Evolutionary conservation across 92 coral and sea anemone species (phyloP), one percentile per base, ranked within the genome.

Genomic region (Meandrina meandrites): DNA sequence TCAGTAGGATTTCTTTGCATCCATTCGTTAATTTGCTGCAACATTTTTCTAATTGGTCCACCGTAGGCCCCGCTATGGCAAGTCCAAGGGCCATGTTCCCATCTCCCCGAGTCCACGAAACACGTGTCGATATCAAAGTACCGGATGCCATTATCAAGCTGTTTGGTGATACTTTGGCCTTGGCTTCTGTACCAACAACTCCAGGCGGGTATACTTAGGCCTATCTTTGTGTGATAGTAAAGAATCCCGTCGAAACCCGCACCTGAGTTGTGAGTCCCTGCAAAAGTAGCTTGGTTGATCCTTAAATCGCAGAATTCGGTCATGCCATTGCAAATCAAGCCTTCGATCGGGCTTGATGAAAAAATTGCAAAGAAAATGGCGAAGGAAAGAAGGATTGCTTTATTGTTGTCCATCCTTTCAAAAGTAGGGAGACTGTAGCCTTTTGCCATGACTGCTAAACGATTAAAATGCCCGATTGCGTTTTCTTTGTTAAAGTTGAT

Each of bases 101-200:
- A 90, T 28, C 67, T 48, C 1, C 81, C 54, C 19, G 51, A 36
- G 16, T 78, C 84, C 54, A 82, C 91, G 72, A 70, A 90, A 50
- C 91, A 92, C 30, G 95, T 92, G 87, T 92, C 95, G 6, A 92
- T 87, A 74, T 92, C 95, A 58, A 92, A 79, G 78, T 92, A 92
- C 15, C 95, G 88, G 76, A 92, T 87, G 19, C 95, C 95, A 36
- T 54, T 62, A 34, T 89, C 89, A 18, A 92, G 82, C 67, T 92
- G 95, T 17, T 36, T 60, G 8, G 93, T 83, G 68, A 86, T 86
- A 67, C 91, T 90, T 76, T 75, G 80, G 0, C 78, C 83, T 28
- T 92, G 95, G 74, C 90, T 92, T 62, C 95, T 90, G 62, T 89
- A 92, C 51, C 79, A 84, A 56, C 84, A 86, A 5, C 87, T 75